Conservation (phyloP, 2,113 vertebrate species). For the Periophthalmodon schlosseri region DNA sequence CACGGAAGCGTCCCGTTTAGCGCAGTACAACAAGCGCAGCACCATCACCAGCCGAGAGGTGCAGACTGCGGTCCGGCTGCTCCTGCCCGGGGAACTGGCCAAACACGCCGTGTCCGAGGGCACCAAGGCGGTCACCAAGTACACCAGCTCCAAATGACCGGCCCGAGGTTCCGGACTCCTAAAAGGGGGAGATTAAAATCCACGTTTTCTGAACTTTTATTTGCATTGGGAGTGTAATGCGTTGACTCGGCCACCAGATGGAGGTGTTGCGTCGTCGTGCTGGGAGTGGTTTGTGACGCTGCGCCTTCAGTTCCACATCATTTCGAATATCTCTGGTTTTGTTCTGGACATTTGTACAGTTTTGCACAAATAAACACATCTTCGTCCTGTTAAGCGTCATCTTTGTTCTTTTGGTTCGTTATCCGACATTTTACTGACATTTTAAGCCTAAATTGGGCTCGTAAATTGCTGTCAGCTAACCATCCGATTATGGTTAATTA, state of each 20-base stretch:
- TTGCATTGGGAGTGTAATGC: neutral
- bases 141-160: slow-evolving; percentile 80
- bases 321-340: neutral
- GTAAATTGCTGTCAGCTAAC: neutral
- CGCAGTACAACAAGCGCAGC: slow-evolving; percentile 80
- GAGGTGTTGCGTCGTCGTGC: neutral
- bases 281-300: neutral
- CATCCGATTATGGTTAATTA: neutral
- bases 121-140: slow-evolving; percentile 81
- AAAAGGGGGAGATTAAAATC: slow-evolving; percentile 6
- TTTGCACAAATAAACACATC: neutral
- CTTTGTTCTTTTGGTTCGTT: neutral
- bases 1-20: slow-evolving; percentile 78
- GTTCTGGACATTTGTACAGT: neutral
- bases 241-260: slow-evolving; percentile 44
- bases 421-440: neutral
- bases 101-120: slow-evolving; percentile 82
- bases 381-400: neutral
- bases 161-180: neutral
- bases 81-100: slow-evolving; percentile 81
- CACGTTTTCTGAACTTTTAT: neutral
- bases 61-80: slow-evolving; percentile 77
- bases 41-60: slow-evolving; percentile 82
- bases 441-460: neutral
- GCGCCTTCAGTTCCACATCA: neutral